Evolutionary conservation across 2,888 invertebrate species (phyloP).

Genomic region (Drosophila phalerata): DNA sequence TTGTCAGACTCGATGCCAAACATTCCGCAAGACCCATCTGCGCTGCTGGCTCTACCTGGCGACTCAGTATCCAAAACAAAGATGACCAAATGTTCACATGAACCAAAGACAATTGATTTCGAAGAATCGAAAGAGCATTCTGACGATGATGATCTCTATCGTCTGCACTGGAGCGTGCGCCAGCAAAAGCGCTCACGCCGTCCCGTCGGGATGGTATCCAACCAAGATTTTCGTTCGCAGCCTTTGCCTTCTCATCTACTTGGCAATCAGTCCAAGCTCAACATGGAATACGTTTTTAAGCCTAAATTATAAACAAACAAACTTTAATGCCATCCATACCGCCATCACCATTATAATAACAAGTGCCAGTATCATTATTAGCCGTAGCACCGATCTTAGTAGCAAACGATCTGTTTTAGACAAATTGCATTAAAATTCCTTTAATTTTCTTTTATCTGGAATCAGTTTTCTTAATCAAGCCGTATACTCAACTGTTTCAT

Average conservation of each 20-base stretch:
- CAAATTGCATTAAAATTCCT: not conserved
- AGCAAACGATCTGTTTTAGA: not conserved
- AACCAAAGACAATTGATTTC: not conserved
- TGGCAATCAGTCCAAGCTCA: not conserved
- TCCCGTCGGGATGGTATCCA: not conserved
- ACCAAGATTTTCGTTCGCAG: not conserved
- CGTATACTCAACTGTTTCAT: not conserved
- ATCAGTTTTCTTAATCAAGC: not conserved
- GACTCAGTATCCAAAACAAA: not conserved
- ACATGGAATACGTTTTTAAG: not conserved
- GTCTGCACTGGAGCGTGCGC: not conserved
- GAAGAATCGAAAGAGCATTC: not conserved
- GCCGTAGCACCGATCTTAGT: not conserved
- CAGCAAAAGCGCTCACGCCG: not conserved
- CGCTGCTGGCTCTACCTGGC: not conserved
- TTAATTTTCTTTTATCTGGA: not conserved
- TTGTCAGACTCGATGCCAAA: not conserved
- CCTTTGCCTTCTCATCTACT: not conserved
- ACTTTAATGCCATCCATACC: not conserved
- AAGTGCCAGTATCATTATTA: not conserved
- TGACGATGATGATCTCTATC: not conserved
- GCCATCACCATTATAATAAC: not conserved
- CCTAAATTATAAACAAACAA: not conserved
- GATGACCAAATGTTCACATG: not conserved
- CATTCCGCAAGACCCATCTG: not conserved